Evolutionary conservation across 2,797 vertebrate genomes (phyloP).

Genomic region (Buphagus erythrorhynchus): DNA sequence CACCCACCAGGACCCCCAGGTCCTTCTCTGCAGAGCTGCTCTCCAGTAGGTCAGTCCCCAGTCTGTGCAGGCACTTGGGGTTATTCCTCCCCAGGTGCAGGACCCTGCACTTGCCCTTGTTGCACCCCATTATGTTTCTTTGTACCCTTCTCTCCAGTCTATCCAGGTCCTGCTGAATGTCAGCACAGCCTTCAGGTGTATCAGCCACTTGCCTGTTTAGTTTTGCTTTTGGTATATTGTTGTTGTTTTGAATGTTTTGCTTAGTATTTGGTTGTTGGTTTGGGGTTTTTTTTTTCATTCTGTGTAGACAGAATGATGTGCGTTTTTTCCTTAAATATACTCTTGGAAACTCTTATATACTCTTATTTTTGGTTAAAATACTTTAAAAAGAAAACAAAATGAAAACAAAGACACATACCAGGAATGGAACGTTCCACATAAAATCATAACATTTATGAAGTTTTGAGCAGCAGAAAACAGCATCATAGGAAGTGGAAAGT

Average conservation of each 20-base stretch:
- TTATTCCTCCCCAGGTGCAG: not conserved
- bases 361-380: not conserved
- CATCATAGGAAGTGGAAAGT: not conserved
- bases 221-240: not conserved
- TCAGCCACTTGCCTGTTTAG: not conserved
- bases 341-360: not conserved
- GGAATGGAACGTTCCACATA: not conserved
- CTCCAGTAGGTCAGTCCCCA: not conserved
- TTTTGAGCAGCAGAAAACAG: not conserved
- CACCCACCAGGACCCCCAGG: not conserved
- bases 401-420: not conserved
- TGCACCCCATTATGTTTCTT: fast-evolving
- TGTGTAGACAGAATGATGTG: not conserved
- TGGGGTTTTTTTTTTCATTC: not conserved
- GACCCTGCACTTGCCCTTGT: too few relatives aligned
- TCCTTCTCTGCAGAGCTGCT: not conserved
- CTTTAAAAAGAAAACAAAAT: not conserved
- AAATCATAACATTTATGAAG: not conserved
- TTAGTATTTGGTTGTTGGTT: not conserved
- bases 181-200: not conserved
- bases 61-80: not conserved
- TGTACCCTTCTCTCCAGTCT: not conserved
- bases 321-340: not conserved
- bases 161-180: not conserved
- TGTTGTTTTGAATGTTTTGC: not conserved